phyloP scores from a whole-genome alignment of 2,113 vertebrate species.

The Chrysemys picta region DNA sequence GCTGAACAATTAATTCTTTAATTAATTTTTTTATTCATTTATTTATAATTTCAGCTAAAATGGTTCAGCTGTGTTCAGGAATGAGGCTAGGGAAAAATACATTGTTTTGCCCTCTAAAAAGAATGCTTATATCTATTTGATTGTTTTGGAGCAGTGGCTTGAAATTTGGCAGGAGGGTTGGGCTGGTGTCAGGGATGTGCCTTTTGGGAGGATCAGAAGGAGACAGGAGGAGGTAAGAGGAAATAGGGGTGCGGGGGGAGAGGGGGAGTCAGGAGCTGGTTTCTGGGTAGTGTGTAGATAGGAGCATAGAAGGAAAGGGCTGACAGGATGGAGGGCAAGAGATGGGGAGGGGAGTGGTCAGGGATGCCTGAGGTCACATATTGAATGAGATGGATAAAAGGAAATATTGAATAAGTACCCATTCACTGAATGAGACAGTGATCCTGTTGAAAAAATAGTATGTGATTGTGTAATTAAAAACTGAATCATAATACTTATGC shows the following conservation, averaged over 20 bases:
- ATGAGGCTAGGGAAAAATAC: slow-evolving; percentile 47
- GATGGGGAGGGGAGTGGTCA: fast-evolving
- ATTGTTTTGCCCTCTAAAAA: not conserved
- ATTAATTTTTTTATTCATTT: slow-evolving; percentile 10
- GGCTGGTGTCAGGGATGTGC: not conserved
- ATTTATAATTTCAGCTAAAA: slow-evolving; percentile 28
- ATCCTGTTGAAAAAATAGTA: not conserved
- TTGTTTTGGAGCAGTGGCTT: slow-evolving; percentile 27
- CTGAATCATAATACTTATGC: not conserved
- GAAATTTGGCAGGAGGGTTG: slow-evolving; percentile 24
- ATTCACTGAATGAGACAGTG: not conserved
- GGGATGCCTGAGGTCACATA: not conserved
- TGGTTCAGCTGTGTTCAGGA: slow-evolving; percentile 47
- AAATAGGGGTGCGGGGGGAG: too few species aligned
- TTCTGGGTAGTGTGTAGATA: not conserved
- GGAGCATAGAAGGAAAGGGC: not conserved
- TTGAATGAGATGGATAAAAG: not conserved
- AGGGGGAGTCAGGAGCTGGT: not conserved
- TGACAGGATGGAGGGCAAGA: not conserved
- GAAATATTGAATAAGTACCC: not conserved
- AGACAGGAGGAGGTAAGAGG: not conserved
- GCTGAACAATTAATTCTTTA: not conserved
- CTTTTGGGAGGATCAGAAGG: not conserved
- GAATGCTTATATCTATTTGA: not conserved
- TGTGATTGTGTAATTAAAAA: not conserved